These are phyloP conservation scores for Chrysodeixis includens DNA, from an alignment of 2,888 invertebrate species.

Conservation along the genomic window DNA sequence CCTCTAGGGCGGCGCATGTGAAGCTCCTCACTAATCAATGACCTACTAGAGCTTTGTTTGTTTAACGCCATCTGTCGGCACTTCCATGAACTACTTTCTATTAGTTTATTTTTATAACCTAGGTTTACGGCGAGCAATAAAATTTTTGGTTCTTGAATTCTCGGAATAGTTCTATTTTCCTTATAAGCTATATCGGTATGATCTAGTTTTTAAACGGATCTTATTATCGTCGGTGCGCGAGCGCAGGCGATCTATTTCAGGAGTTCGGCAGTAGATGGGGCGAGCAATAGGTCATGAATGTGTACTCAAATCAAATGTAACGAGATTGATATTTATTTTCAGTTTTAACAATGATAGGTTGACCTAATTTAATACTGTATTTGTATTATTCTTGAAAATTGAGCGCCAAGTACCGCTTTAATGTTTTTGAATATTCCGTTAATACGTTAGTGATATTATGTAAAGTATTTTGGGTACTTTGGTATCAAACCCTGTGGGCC, in stretches of 20 bases:
- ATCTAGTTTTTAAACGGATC: slow-evolving; percentile 22
- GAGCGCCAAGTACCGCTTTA: too few relatives aligned
- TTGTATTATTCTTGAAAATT: too few relatives aligned
- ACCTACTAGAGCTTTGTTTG: slow-evolving; percentile 47
- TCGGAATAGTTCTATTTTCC: slow-evolving; percentile 28
- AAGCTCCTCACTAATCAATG: slow-evolving; percentile 17
- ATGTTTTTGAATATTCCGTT: too few relatives aligned
- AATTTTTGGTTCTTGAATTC: slow-evolving; percentile 38
- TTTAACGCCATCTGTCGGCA: slow-evolving; percentile 59
- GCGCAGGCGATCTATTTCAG: slow-evolving; percentile 17
- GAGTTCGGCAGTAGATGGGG: neutral
- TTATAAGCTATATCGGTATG: slow-evolving; percentile 17
- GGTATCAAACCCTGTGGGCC: too few relatives aligned
- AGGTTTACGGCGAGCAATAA: slow-evolving; percentile 34
- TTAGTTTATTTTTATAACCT: slow-evolving; percentile 42
- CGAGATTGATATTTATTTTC: neutral
- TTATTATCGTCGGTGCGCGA: neutral
- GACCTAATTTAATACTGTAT: too few relatives aligned
- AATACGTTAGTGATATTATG: too few relatives aligned
- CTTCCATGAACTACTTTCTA: slow-evolving; percentile 27
- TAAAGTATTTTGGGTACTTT: too few relatives aligned
- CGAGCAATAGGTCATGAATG: neutral
- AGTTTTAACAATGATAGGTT: too few relatives aligned
- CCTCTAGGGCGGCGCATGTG: slow-evolving; percentile 62
- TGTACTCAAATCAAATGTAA: neutral